phyloP scores from a whole-genome alignment of 1,140 invertebrate species.

The Eurosta solidaginis region DNA sequence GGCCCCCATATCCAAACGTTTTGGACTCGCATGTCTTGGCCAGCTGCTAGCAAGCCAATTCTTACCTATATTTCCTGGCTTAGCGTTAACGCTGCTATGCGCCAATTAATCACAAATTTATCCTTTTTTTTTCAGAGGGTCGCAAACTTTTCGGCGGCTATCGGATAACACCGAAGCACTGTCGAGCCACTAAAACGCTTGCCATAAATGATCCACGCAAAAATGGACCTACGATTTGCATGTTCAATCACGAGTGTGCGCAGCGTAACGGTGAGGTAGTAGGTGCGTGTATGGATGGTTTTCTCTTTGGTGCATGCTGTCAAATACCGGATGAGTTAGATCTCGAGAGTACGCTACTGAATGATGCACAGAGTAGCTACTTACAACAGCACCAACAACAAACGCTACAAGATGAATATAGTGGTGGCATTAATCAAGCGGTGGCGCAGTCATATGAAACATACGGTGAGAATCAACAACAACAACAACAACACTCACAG shows the following conservation, averaged over 20 bases:
- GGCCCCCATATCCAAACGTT: too few relatives aligned
- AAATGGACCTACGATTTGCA: conserved; percentile 80
- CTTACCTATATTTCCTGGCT: background rate
- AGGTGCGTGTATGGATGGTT: conserved; percentile 84
- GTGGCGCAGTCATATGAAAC: conserved; percentile 43
- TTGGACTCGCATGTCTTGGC: too few relatives aligned
- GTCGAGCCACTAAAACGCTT: conserved; percentile 66
- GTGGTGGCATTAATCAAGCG: conserved; percentile 30
- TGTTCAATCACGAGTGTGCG: conserved; percentile 91
- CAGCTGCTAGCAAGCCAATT: background rate
- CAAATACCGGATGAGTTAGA: conserved; percentile 64
- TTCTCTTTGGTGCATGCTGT: conserved; percentile 89
- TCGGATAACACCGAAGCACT: conserved; percentile 78
- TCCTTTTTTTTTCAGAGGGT: conserved; percentile 62
- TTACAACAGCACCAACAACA: conserved; percentile 53
- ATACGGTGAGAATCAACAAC: conserved; percentile 37
- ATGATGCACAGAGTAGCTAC: conserved; percentile 55
- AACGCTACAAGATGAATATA: conserved; percentile 40
- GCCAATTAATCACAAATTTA: background rate
- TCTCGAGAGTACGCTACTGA: conserved; percentile 52
- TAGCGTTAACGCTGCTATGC: background rate
- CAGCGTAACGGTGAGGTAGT: conserved; percentile 80
- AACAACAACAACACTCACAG: background rate
- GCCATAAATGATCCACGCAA: conserved; percentile 63
- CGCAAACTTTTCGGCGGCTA: conserved; percentile 84